A percentile compares a stretch with the other conserved stretches of the same genome.
Conservation (phyloP, 64 coral and sea anemone species). For the Stichodactyla mertensii region DNA sequence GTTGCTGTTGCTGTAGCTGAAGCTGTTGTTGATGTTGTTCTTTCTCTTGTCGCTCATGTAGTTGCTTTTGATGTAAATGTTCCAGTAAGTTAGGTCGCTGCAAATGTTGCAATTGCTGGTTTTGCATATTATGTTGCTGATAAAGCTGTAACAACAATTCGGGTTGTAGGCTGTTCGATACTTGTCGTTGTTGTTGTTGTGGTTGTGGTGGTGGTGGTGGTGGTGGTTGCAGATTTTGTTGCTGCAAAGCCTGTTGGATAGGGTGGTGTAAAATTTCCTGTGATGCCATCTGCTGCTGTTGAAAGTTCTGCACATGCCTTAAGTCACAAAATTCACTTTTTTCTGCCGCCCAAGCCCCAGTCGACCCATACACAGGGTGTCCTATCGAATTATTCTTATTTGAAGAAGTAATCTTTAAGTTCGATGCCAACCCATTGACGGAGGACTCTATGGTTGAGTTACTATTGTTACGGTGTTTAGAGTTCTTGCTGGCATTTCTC, state of each 20-base stretch:
- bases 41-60: conserved; percentile 5
- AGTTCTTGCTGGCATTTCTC: neutral
- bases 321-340: neutral
- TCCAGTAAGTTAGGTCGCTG: conserved; percentile 13
- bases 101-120: conserved; percentile 6
- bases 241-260: conserved; percentile 9
- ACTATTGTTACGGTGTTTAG: conserved; percentile 3
- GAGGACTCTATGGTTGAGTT: neutral
- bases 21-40: conserved; percentile 31
- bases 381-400: neutral
- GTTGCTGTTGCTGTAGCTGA: conserved; percentile 28
- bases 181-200: conserved; percentile 16
- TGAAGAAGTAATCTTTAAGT: neutral
- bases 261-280: conserved; percentile 3
- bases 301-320: neutral
- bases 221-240: conserved; percentile 7
- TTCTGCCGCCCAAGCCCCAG: neutral
- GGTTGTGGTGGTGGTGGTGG: neutral
- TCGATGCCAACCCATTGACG: neutral
- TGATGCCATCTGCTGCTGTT: conserved; percentile 22
- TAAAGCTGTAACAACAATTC: conserved; percentile 10
- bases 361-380: neutral
- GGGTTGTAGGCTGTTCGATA: neutral
- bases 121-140: neutral
- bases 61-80: conserved; percentile 9